Evolutionary conservation across 2,797 vertebrate genomes (phyloP), one percentile per base, ranked within the genome.

Genomic region (Epinephelus malabaricus): DNA sequence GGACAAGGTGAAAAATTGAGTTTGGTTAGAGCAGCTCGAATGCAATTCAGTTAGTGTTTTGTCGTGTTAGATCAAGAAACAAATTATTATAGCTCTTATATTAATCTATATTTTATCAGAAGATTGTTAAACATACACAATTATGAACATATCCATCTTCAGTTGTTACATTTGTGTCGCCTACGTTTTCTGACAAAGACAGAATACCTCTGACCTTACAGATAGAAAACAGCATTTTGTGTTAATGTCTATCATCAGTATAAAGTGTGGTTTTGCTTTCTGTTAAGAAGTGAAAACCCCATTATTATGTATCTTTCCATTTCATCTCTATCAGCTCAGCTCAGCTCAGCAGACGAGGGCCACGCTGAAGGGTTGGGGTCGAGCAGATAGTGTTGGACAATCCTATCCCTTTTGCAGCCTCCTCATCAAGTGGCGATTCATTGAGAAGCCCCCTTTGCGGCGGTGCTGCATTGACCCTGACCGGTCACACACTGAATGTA

Each of bases 91-190:
- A 87, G 69, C 86, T 87, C 86, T 92, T 92, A 89, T 85, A 89
- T 89, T 89, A 91, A 92, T 89, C 80, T 82, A 82, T 79, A 82
- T 85, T 83, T 91, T 58, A 80, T 86, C 79, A 86, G 84, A 85
- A 76, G 70, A 79, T 66, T 78, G 74, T 91, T 92, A 90, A 89
- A 89, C 78, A 83, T 72, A 89, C 74, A 89, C 62, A 76, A 79
- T 81, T 45, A 78, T 34, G 62, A 86, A 86, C 25, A 34, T 53
- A 49, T 70, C 68, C 0, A 23, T 73, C 76, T 78, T 66, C 77
- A 53, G 73, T 78, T 62, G 81, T 82, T 88, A 83, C 78, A 91
- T 76, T 73, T 91, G 67, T 78, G 76, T 82, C 38, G n/a, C 54
- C 18, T 59, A 19, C 17, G 73, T 81, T 82, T 80, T 79, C 60